phyloP scores from a whole-genome alignment of 2,888 invertebrate genomes.

The Timandra comae region DNA sequence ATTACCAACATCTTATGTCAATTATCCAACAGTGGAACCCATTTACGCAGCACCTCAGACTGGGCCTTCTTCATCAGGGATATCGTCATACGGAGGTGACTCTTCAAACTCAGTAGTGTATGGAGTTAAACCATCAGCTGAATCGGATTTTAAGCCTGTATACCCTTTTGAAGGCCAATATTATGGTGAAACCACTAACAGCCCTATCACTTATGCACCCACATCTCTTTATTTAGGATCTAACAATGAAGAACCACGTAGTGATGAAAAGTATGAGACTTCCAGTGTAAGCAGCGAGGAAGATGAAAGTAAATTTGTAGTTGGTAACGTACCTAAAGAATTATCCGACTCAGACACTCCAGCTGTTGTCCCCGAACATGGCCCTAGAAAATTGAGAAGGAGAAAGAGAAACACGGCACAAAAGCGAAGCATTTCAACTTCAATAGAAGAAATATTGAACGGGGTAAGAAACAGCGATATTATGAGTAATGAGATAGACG shows the following conservation, averaged over 20 bases:
- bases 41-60: conserved; percentile 64
- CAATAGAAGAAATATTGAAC: conserved; percentile 59
- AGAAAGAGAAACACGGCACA: conserved; percentile 26
- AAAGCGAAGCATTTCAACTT: conserved; percentile 50
- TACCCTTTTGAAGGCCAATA: conserved; percentile 66
- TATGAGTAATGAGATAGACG: conserved; percentile 70
- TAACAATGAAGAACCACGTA: conserved; percentile 55
- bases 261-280: conserved; percentile 46
- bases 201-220: conserved; percentile 56
- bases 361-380: conserved; percentile 80
- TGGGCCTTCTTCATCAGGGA: conserved; percentile 39
- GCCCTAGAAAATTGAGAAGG: conserved; percentile 71
- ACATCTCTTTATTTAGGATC: conserved; percentile 69
- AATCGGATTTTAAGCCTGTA: conserved; percentile 66
- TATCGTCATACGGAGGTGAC: conserved; percentile 54
- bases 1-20: conserved; percentile 41
- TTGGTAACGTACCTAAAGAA: conserved; percentile 80
- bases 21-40: conserved; percentile 59
- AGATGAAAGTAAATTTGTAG: conserved; percentile 77
- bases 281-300: conserved; percentile 33
- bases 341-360: conserved; percentile 71
- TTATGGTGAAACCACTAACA: conserved; percentile 57
- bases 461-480: conserved; percentile 56
- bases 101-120: conserved; percentile 59
- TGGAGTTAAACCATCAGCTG: conserved; percentile 60